phyloP scores from a whole-genome alignment of 2,888 invertebrate species.

The Drosophila atripex region DNA sequence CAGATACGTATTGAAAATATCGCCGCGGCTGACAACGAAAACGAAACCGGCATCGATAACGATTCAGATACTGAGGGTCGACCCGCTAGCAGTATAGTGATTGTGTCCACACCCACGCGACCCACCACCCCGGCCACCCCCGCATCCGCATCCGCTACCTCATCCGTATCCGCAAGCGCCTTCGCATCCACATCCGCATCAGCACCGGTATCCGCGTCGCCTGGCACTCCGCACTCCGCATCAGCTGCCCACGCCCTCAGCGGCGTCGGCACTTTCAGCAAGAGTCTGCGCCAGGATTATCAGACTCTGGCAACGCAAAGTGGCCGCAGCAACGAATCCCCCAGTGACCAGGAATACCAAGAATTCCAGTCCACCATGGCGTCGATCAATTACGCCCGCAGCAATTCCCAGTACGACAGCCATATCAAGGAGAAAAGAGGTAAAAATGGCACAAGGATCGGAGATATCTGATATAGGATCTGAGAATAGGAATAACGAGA shows the following conservation, averaged over 20 bases:
- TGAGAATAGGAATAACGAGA: no score
- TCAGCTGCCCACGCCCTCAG: conserved; percentile 51
- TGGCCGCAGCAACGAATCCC: conserved; percentile 61
- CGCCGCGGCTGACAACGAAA: conserved; percentile 24
- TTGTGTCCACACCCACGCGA: conserved; percentile 72
- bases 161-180: background rate
- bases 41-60: conserved; percentile 61
- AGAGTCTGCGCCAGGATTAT: conserved; percentile 76
- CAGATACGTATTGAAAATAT: conserved; percentile 54
- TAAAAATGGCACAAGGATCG: conserved; percentile 82
- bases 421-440: conserved; percentile 94
- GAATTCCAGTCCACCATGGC: conserved; percentile 87
- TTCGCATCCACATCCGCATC: conserved; percentile 13
- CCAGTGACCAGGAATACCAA: conserved; percentile 73
- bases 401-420: conserved; percentile 93
- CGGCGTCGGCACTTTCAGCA: conserved; percentile 77
- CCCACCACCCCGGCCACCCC: conserved; percentile 55
- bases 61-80: conserved; percentile 81
- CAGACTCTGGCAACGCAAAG: conserved; percentile 73
- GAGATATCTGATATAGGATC: no score
- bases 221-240: conserved; percentile 35
- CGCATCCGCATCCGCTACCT: conserved; percentile 3
- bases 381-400: conserved; percentile 89
- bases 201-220: conserved; percentile 37
- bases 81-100: conserved; percentile 78